phyloP scores from a whole-genome alignment of 2,888 invertebrate genomes.

The Lasioglossum pauxillum region DNA sequence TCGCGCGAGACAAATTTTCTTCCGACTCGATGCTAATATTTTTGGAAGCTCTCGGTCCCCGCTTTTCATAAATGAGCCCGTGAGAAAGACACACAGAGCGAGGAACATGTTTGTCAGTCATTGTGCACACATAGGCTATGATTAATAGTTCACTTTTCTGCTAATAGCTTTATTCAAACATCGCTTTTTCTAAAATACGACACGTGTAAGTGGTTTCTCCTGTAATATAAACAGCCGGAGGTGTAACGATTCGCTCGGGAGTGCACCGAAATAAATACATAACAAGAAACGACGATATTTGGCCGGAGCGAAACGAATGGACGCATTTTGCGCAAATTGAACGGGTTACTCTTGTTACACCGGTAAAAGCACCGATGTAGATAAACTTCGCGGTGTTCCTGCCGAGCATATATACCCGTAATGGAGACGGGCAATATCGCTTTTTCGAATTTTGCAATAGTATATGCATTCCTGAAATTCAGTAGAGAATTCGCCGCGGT shows the following conservation, averaged over 20 bases:
- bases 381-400: not conserved
- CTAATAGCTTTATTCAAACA: not conserved
- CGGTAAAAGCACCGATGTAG: not conserved
- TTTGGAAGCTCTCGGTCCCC: not conserved
- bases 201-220: slow-evolving; percentile 7
- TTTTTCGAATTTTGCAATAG: not conserved
- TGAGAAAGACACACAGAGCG: not conserved
- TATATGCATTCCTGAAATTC: not conserved
- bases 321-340: not conserved
- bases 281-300: not conserved
- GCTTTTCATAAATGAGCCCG: not conserved
- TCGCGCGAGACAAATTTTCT: not conserved
- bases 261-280: not conserved
- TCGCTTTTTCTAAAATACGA: not conserved
- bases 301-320: not conserved
- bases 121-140: not conserved
- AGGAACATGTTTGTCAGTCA: not conserved
- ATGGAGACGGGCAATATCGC: not conserved
- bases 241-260: not conserved
- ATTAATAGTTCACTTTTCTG: not conserved
- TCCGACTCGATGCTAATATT: not conserved
- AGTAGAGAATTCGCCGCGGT: not conserved
- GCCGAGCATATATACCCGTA: not conserved
- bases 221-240: not conserved
- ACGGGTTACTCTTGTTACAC: slow-evolving; percentile 3